Base-by-base conservation (phyloP, 2,113 vertebrate species). In the Rhinichthys klamathensis region DNA sequence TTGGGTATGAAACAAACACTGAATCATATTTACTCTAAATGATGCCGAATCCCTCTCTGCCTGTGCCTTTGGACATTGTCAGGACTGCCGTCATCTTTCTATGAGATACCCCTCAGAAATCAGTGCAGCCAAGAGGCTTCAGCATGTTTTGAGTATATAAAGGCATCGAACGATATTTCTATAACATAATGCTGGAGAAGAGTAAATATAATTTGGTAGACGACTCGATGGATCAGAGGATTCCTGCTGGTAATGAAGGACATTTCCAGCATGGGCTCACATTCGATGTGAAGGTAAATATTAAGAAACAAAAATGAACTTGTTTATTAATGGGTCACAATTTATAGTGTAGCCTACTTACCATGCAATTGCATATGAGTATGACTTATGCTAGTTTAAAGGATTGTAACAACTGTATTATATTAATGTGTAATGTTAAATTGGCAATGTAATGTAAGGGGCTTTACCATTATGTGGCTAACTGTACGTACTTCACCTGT, bases 141-240 rank as follows among this genome's bases (percentile, higher is more conserved):
- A 32, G 61, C 60, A 67, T 69, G 79, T 69, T 46, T 69, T 82
- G 27, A 69, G 11, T 67, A 23, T 69, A 65, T 49, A 80, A 49
- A 46, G 27, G 44, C 2, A 46, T 35, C 61, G 58, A 63, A 18
- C 49, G 5, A 27, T 8, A 46, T 65, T 32, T 73, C 18, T 54
- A 54, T 83, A 23, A 32, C 41, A 75, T 46, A 70, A 98, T 98
- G 96, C 97, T 97, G 88, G 96, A 96, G 86, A 96, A 97, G 90
- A 96, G 96, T 90, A 97, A 97, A 92, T 99, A 99, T 91, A 98
- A 97, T 95, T 93, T 98, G 90, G 97, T 98, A 89, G 97, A 99
- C 80, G 97, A 99, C 86, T 92, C 94, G 86, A 95, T 96, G 90
- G 97, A 98, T 90, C 92, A 97, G 90, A 96, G 96, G 92, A 94